Evolutionary conservation across 2,113 vertebrate genomes (phyloP).

Genomic region (Leucosticte australis): DNA sequence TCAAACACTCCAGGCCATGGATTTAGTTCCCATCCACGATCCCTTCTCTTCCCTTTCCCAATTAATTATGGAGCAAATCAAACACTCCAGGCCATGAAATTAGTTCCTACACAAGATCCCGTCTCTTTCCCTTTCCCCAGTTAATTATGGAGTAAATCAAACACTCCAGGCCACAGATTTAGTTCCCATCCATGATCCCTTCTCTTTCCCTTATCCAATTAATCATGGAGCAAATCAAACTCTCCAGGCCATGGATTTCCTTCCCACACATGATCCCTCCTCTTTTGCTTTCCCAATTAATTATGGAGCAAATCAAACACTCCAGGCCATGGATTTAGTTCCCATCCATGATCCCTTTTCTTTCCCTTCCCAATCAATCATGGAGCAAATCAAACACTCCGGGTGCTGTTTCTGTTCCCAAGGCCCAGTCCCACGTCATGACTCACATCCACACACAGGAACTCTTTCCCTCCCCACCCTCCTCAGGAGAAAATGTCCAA

Average conservation of each 20-base stretch:
- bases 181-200: not conserved
- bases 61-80: fast-evolving
- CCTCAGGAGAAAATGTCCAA: not conserved
- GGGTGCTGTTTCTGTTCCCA: not conserved
- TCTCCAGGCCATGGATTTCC: not conserved
- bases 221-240: fast-evolving
- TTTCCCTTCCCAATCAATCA: not conserved
- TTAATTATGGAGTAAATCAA: fast-evolving
- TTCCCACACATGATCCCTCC: not conserved
- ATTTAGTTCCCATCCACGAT: not conserved
- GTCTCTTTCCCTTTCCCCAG: fast-evolving
- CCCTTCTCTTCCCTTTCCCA: not conserved
- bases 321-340: not conserved
- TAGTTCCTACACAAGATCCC: too few species aligned
- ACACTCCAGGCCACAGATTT: not conserved
- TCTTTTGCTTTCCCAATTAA: too few species aligned
- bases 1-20: not conserved
- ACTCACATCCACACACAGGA: not conserved
- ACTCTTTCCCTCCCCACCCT: not conserved
- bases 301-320: fast-evolving
- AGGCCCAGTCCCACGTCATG: not conserved
- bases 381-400: not conserved
- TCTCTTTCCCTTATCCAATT: not conserved
- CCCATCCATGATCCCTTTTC: not conserved
- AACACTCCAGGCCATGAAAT: not conserved